Conservation (phyloP, 2,888 invertebrate species). For the Idaea biselata region DNA sequence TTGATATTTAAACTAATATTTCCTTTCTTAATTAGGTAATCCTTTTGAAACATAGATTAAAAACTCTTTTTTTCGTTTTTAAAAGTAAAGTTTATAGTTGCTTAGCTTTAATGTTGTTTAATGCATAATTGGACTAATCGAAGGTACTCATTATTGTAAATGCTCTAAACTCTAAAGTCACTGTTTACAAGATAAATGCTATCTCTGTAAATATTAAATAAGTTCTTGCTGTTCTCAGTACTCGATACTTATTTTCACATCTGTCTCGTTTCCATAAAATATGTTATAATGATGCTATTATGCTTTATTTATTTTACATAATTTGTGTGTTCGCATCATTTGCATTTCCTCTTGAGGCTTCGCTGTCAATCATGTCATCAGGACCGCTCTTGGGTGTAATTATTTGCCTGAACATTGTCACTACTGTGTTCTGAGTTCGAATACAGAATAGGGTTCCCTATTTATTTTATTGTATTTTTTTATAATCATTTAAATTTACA, state of each 20-base stretch:
- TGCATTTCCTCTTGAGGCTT: conserved; percentile 26
- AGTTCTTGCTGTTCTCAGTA: not conserved
- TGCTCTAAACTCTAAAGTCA: too few relatives aligned
- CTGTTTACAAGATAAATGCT: not conserved
- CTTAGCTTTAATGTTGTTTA: too few relatives aligned
- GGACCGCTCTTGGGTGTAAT: conserved; percentile 23
- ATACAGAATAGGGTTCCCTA: conserved; percentile 31
- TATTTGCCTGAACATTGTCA: conserved; percentile 32
- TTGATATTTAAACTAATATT: too few relatives aligned
- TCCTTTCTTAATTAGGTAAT: too few relatives aligned
- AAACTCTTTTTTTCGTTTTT: too few relatives aligned
- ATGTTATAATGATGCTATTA: conserved; percentile 21
- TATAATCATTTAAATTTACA: not conserved
- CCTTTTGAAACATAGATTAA: too few relatives aligned
- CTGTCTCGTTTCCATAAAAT: conserved; percentile 17
- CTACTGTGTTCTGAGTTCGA: conserved; percentile 27
- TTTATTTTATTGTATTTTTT: not conserved
- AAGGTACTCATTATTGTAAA: too few relatives aligned
- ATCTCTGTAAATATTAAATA: not conserved
- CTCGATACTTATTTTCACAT: not conserved
- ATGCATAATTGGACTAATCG: too few relatives aligned
- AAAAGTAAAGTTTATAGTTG: too few relatives aligned
- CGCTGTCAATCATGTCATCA: conserved; percentile 11
- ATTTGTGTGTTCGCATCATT: conserved; percentile 26
- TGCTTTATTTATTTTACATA: conserved; percentile 26